Percentiles rank a stretch among this genome's conserved stretches.
Conservation (phyloP, 2,888 invertebrate genomes). For the Gasteruption jaculator region DNA sequence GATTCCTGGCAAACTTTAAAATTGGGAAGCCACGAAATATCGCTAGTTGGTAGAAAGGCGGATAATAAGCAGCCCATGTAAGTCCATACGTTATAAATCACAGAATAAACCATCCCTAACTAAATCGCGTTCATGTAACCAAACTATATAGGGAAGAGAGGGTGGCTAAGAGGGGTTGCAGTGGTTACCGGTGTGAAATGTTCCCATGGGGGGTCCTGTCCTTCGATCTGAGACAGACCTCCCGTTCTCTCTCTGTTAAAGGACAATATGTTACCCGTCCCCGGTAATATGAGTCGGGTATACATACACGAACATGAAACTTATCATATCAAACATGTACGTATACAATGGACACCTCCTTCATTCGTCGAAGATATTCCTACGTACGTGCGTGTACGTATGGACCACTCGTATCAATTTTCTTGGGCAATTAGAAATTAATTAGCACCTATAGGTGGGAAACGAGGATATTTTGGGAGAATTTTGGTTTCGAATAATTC, state of each 20-base stretch:
- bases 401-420: too few species aligned
- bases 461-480: too few species aligned
- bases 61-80: slow-evolving; percentile 15
- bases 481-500: too few species aligned
- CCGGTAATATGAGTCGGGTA: slow-evolving; percentile 29
- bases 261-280: slow-evolving; percentile 42
- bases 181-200: slow-evolving; percentile 52
- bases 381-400: too few species aligned
- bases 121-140: slow-evolving; percentile 48
- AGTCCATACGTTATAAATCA: slow-evolving; percentile 44
- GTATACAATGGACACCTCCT: too few species aligned
- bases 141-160: slow-evolving; percentile 34
- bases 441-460: too few species aligned
- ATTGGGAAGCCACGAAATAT: too few species aligned
- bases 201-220: slow-evolving; percentile 49
- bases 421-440: too few species aligned
- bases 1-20: too few species aligned
- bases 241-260: slow-evolving; percentile 23
- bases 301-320: slow-evolving; percentile 23
- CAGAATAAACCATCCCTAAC: slow-evolving; percentile 48
- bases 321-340: slow-evolving; percentile 23
- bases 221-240: slow-evolving; percentile 10
- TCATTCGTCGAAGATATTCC: too few species aligned
- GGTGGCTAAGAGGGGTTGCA: slow-evolving; percentile 30
- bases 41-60: too few species aligned